Evolutionary conservation across 2,797 vertebrate genomes (phyloP).

Genomic region (Molothrus aeneus): DNA sequence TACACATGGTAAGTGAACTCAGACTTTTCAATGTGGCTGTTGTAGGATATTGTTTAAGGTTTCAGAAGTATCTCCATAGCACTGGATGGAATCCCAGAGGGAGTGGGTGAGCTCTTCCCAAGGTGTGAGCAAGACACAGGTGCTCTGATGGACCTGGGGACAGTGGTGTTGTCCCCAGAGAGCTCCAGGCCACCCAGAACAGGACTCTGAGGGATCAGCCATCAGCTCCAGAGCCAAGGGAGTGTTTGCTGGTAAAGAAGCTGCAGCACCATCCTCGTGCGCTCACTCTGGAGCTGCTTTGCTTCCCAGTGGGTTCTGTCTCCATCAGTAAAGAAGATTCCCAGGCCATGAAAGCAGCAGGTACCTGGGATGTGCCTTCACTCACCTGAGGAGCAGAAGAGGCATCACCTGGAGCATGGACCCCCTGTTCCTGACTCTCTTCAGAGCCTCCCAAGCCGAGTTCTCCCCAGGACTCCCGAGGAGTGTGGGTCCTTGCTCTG

Average conservation of each 20-base stretch:
- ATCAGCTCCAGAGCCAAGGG: neutral
- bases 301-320: neutral
- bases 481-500: neutral
- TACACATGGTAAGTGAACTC: constrained; percentile 59
- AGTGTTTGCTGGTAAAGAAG: neutral
- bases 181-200: neutral
- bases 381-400: neutral
- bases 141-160: neutral
- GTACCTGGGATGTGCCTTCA: neutral
- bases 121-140: fast-evolving
- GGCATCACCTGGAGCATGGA: neutral
- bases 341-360: neutral
- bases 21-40: constrained; percentile 41
- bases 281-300: neutral
- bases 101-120: neutral
- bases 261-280: neutral
- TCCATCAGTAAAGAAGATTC: neutral
- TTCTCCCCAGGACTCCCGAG: neutral
- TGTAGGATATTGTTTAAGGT: constrained; percentile 39
- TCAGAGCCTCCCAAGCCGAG: neutral
- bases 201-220: neutral
- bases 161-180: neutral
- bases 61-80: neutral
- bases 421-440: neutral
- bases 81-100: neutral